A percentile compares a stretch with the other conserved stretches of the same genome.
Evolutionary conservation across 2,797 vertebrate genomes (phyloP).

Genomic region (Eulemur albifrons): DNA sequence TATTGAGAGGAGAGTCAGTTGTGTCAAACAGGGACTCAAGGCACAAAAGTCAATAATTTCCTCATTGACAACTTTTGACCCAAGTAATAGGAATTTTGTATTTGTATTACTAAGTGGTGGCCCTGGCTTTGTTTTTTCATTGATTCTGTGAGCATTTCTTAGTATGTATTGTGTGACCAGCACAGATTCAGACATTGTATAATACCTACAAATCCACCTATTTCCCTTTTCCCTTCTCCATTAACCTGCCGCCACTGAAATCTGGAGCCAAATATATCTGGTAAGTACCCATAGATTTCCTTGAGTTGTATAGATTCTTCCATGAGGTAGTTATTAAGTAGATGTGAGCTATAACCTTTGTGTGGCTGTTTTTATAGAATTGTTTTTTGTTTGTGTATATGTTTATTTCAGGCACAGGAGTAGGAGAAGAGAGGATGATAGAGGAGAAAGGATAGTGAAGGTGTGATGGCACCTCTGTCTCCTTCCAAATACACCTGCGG

Average conservation of each 20-base stretch:
- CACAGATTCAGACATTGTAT: slow-evolving; percentile 60
- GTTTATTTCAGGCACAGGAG: slow-evolving; percentile 1
- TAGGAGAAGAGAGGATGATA: background rate
- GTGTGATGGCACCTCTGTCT: background rate
- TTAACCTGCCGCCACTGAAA: slow-evolving; percentile 73
- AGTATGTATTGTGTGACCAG: slow-evolving; percentile 46
- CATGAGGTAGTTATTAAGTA: slow-evolving; percentile 38
- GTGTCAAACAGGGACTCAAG: background rate
- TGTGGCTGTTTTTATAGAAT: slow-evolving; percentile 33
- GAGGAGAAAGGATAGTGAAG: background rate
- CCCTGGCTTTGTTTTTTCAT: slow-evolving; percentile 42
- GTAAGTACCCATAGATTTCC: slow-evolving; percentile 73
- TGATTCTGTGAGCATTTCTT: slow-evolving; percentile 60
- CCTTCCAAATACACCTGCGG: background rate
- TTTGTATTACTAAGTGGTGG: slow-evolving; percentile 24
- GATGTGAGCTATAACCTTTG: background rate
- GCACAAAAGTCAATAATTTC: background rate
- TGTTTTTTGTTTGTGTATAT: slow-evolving; percentile 5
- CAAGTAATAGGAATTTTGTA: slow-evolving; percentile 28
- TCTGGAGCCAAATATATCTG: slow-evolving; percentile 70
- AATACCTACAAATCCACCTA: slow-evolving; percentile 63
- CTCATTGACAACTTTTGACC: slow-evolving; percentile 28
- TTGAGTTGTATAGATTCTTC: slow-evolving; percentile 53
- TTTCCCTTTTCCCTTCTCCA: slow-evolving; percentile 74
- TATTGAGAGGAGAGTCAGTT: background rate